Base-by-base conservation (phyloP, 1,140 invertebrate species). In the Micrasema minimum region DNA sequence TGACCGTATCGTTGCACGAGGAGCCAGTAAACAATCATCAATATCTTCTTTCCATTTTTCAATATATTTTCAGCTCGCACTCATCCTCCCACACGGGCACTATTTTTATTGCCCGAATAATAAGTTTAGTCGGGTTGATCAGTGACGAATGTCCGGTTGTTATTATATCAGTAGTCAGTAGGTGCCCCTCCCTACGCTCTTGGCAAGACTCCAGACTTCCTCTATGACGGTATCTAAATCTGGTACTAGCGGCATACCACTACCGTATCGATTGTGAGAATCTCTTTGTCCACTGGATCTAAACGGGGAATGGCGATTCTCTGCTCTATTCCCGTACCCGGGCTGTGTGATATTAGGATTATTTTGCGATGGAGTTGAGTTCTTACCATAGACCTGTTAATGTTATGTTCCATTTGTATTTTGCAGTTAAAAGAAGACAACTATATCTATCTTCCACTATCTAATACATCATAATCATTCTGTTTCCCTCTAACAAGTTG, bases 111-210 rank as follows among this genome's bases (percentile, higher is more conserved):
- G 43, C 4, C 16, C n/a, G n/a, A 46, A 3, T 43, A 43, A 46
- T 16, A 23, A 9, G n/a, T 5, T 4, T 26, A 9, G 18, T 26
- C 26, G 26, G 2, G 26, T 31, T 31, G 7, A 31, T 31, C 26
- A 31, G 26, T 31, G 26, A 31, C 26, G 20, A 51, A 51, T 26
- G 26, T 53, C 23, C 11, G 22, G 51, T 31, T 55, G 12, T 14
- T 55, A 14, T 12, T 10, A 48, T 31, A 16, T 46, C 43, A 23
- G 23, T 55, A 7, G n/a, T 46, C 43, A 23, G 23, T 55, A 7
- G n/a, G 35, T 59, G 55, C 35, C 38, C 55, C 50, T 59, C 55
- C 50, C 55, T 59, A 59, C 55, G 55, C 55, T 38, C 18, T 20
- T 59, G 55, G 55, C 37, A 59, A 59, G n/a, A 11, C 7, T 16